Percentiles rank a stretch among this genome's conserved stretches.
phyloP scores from a whole-genome alignment of 2,797 vertebrate genomes.

The Macrochelys suwanniensis region DNA sequence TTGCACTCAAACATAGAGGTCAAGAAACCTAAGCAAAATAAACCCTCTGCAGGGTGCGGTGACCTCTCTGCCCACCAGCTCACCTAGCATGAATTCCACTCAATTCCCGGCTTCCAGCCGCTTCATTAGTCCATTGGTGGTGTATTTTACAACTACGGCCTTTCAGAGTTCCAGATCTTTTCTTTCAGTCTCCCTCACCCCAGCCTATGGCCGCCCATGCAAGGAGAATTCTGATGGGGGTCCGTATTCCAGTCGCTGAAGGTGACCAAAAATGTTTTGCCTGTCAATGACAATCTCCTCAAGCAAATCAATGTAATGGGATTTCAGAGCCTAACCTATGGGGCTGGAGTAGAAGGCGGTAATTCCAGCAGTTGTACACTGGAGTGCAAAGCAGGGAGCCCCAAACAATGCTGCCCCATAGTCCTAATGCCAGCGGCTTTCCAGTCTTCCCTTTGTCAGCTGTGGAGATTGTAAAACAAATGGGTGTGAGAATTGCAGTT shows the following conservation, averaged over 20 bases:
- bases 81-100: not conserved
- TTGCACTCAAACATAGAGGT: not conserved
- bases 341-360: slow-evolving; percentile 64
- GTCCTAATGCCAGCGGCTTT: not conserved
- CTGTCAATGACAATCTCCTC: slow-evolving; percentile 49
- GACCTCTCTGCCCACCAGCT: not conserved
- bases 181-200: not conserved
- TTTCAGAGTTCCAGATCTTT: not conserved
- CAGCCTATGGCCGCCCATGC: not conserved
- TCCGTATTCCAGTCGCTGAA: slow-evolving; percentile 14
- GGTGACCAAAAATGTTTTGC: slow-evolving; percentile 55
- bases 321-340: slow-evolving; percentile 75
- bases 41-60: not conserved
- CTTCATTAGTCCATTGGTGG: not conserved
- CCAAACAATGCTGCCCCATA: not conserved
- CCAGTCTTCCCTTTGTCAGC: not conserved
- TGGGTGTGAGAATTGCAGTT: not conserved
- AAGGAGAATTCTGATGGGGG: not conserved
- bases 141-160: not conserved
- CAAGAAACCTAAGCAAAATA: not conserved
- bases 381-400: not conserved
- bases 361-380: slow-evolving; percentile 8
- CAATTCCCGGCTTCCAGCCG: not conserved
- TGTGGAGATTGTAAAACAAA: slow-evolving; percentile 28
- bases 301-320: slow-evolving; percentile 74